Conservation (phyloP, 2,888 invertebrate genomes). For the Margaritifera margaritifera region DNA sequence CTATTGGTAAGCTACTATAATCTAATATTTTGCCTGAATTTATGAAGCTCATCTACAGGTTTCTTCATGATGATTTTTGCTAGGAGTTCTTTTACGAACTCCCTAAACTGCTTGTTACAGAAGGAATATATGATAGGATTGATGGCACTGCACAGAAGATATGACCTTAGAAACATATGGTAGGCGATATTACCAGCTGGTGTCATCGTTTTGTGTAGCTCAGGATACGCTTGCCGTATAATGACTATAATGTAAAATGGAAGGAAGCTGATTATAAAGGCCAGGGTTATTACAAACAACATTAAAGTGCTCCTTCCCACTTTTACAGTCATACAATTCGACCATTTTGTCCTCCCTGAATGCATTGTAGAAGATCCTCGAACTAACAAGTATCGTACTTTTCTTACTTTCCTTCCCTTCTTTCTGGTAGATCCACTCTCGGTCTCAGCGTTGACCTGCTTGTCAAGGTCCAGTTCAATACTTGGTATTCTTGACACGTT, state of each 20-base stretch:
- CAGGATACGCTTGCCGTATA: slow-evolving; percentile 41
- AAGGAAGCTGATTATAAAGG: slow-evolving; percentile 55
- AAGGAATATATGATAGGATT: slow-evolving; percentile 60
- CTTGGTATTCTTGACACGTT: too few relatives aligned
- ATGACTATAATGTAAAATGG: slow-evolving; percentile 56
- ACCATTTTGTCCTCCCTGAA: slow-evolving; percentile 25
- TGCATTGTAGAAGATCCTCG: slow-evolving; percentile 32
- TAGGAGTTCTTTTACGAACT: background rate
- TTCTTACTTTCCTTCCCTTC: slow-evolving; percentile 4
- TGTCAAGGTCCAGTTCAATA: too few relatives aligned
- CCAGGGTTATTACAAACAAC: slow-evolving; percentile 55
- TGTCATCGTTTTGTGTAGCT: slow-evolving; percentile 27
- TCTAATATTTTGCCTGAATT: too few relatives aligned
- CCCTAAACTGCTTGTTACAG: slow-evolving; percentile 50
- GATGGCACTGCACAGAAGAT: slow-evolving; percentile 54
- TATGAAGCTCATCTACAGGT: too few relatives aligned
- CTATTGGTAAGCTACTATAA: too few relatives aligned
- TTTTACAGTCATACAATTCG: slow-evolving; percentile 31
- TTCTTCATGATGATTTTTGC: too few relatives aligned
- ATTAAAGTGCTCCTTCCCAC: slow-evolving; percentile 54
- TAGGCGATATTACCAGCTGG: slow-evolving; percentile 35
- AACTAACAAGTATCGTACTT: slow-evolving; percentile 31
- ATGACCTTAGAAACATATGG: slow-evolving; percentile 52
- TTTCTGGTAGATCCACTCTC: slow-evolving; percentile 1
- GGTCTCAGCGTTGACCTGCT: background rate